Evolutionary conservation across 2,888 invertebrate genomes (phyloP).

Genomic region (Hirtodrosophila confusa): DNA sequence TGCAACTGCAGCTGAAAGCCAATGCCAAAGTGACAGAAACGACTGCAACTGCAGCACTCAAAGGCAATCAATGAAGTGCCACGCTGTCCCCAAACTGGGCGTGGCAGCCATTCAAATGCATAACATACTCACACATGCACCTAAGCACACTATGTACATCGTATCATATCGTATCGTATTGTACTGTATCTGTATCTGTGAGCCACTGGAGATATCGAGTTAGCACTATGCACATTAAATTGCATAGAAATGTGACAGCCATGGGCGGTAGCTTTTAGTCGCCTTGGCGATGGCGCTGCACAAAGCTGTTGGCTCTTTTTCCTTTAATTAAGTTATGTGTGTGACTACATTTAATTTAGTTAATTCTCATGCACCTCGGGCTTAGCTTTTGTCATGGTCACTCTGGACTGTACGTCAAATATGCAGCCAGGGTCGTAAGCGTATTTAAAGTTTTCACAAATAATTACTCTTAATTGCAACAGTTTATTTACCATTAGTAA

Average conservation of each 20-base stretch:
- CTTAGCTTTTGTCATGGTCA: conserved; percentile 15
- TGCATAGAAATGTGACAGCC: conserved; percentile 55
- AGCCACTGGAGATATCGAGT: conserved; percentile 52
- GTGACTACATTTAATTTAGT: conserved; percentile 14
- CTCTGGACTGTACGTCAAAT: too few species aligned
- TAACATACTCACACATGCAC: conserved; percentile 8
- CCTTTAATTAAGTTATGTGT: conserved; percentile 60
- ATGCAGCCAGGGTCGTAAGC: too few species aligned
- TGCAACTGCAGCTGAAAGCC: conserved; percentile 46
- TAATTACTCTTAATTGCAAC: too few species aligned
- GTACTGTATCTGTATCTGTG: conserved; percentile 7
- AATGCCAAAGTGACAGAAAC: conserved; percentile 35
- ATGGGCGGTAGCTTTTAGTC: conserved; percentile 39
- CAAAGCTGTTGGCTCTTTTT: conserved; percentile 30
- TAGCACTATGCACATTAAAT: conserved; percentile 53
- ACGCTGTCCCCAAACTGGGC: conserved; percentile 33
- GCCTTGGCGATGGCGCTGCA: not conserved
- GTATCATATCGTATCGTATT: not conserved
- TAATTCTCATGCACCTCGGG: conserved; percentile 22
- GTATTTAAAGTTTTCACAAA: too few species aligned
- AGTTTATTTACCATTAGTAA: too few species aligned
- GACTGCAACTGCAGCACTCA: conserved; percentile 51
- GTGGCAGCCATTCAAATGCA: conserved; percentile 44
- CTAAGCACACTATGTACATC: not conserved
- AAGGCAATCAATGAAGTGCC: conserved; percentile 72